A percentile compares a stretch with the other conserved stretches of the same genome.
These are phyloP conservation scores for Rhodeus uyekii DNA, from an alignment of 2,797 vertebrate genomes.

Conservation along the genomic window DNA sequence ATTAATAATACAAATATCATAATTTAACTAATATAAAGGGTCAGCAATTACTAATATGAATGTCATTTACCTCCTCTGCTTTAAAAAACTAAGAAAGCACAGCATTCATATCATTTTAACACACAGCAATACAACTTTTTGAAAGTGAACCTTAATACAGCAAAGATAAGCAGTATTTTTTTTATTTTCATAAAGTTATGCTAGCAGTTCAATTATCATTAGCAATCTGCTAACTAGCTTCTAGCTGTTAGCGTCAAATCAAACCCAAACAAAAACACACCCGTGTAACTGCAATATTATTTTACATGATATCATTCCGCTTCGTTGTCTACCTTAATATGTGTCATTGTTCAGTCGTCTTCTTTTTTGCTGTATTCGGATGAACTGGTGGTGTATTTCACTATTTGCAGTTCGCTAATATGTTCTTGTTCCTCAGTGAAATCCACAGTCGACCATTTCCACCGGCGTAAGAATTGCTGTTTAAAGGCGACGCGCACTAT, in stretches of 20 bases:
- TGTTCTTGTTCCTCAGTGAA: conserved; percentile 29
- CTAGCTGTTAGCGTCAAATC: conserved; percentile 33
- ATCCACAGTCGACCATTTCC: conserved; percentile 36
- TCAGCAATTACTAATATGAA: background rate
- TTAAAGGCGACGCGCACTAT: conserved; percentile 46
- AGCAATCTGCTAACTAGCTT: conserved; percentile 36
- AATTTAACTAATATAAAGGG: background rate
- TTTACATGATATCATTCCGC: background rate
- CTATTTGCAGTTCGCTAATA: conserved; percentile 9
- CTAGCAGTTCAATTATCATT: conserved; percentile 9
- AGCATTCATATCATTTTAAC: background rate
- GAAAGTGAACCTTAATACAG: background rate
- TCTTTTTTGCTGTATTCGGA: background rate
- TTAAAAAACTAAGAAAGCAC: background rate
- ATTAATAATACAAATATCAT: background rate
- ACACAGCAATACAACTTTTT: background rate
- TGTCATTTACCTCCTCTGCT: background rate
- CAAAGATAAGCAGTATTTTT: background rate
- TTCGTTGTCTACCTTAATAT: conserved; percentile 35
- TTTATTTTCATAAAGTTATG: background rate
- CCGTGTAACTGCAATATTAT: background rate
- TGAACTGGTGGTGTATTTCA: background rate
- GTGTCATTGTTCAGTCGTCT: conserved; percentile 28
- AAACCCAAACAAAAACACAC: conserved; percentile 31
- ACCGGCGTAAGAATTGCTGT: conserved; percentile 3